A percentile compares a stretch with the other conserved stretches of the same genome.
These are phyloP conservation scores for Squalus acanthias DNA, from an alignment of 2,797 vertebrate species.

Conservation along the genomic window DNA sequence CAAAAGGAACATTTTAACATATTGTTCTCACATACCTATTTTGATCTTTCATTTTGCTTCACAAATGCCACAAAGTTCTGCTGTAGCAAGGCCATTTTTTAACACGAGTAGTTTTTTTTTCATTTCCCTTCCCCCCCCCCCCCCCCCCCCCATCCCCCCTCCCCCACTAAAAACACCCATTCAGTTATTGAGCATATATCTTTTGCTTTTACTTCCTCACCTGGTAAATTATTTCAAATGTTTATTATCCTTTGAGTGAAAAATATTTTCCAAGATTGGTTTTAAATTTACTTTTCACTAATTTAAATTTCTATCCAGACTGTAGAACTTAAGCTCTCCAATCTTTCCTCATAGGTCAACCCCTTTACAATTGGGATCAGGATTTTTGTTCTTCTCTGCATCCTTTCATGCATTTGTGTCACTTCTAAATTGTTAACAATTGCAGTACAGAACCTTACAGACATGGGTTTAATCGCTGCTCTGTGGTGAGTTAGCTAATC, in stretches of 20 bases:
- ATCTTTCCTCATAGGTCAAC: neutral
- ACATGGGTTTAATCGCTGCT: neutral
- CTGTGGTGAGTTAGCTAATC: neutral
- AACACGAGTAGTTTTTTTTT: neutral
- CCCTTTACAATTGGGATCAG: no score
- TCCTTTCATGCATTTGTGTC: neutral
- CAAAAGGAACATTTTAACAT: neutral
- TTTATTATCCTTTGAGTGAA: neutral
- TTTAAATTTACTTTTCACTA: neutral
- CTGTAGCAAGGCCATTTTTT: neutral
- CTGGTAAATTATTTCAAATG: neutral
- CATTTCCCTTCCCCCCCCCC: no score
- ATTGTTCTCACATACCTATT: neutral
- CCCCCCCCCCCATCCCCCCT: no score
- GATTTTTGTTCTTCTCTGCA: neutral
- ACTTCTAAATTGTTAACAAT: neutral
- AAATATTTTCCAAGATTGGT: neutral
- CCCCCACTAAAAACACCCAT: neutral
- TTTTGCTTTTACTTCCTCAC: neutral
- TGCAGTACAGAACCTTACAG: no score
- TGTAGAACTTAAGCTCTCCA: neutral
- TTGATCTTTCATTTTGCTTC: neutral
- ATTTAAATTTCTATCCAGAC: neutral
- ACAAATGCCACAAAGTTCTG: neutral
- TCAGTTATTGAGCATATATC: neutral